A percentile compares a stretch with the other conserved stretches of the same genome.
phyloP scores from a whole-genome alignment of 2,113 vertebrate genomes.

The Eptatretus burgeri region DNA sequence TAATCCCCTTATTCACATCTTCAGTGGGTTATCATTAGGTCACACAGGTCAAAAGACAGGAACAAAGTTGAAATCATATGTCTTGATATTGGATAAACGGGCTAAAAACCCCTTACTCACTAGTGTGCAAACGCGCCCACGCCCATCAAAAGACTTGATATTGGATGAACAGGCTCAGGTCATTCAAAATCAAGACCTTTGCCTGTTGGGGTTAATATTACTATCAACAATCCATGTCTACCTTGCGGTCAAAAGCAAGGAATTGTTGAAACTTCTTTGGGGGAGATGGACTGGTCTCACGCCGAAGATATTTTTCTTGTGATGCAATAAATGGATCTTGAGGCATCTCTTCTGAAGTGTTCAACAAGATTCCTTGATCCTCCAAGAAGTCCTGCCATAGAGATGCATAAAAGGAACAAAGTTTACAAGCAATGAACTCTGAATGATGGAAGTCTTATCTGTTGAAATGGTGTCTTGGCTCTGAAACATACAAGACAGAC shows the following conservation, averaged over 20 bases:
- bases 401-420: conserved; percentile 9
- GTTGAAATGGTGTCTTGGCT: too few species aligned
- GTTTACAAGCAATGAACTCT: too few species aligned
- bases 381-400: conserved; percentile 40
- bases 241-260: conserved; percentile 46
- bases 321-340: conserved; percentile 28
- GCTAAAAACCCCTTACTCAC: too few species aligned
- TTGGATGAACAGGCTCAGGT: too few species aligned
- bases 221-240: conserved; percentile 14
- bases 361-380: conserved; percentile 53
- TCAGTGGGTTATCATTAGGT: background rate
- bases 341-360: conserved; percentile 31
- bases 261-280: conserved; percentile 35
- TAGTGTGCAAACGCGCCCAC: too few species aligned
- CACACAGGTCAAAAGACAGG: too few species aligned
- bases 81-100: too few species aligned
- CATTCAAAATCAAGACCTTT: too few species aligned
- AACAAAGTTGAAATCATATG: too few species aligned
- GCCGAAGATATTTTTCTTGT: conserved; percentile 14
- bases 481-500: conserved; percentile 8
- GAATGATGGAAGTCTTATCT: too few species aligned
- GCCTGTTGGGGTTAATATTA: too few species aligned
- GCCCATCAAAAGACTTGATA: too few species aligned
- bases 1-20: background rate
- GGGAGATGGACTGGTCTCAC: conserved; percentile 17